A percentile compares a stretch with the other conserved stretches of the same genome.
Conservation (phyloP, 2,797 vertebrate genomes). For the Enteromius anoplus region DNA sequence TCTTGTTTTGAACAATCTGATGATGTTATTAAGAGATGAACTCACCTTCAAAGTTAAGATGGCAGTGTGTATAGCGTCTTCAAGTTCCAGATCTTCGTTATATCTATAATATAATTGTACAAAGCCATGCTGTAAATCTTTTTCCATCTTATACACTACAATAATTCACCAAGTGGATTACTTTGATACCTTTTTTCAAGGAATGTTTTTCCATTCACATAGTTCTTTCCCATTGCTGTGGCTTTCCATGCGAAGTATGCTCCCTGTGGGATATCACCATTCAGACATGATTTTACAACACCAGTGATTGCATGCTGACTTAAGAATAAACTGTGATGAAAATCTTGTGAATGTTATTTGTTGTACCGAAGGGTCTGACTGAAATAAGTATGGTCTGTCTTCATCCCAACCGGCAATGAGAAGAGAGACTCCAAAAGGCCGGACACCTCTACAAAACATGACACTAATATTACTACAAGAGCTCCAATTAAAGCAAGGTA, state of each 20-base stretch:
- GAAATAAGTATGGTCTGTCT: constrained; percentile 94
- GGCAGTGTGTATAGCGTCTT: constrained; percentile 98
- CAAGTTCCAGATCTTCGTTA: constrained; percentile 96
- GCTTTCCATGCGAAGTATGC: constrained; percentile 99
- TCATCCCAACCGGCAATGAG: constrained; percentile 99
- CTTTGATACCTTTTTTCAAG: constrained; percentile 92
- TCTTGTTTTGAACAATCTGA: not conserved
- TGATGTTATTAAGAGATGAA: not conserved
- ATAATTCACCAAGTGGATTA: not conserved
- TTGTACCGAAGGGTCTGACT: constrained; percentile 94
- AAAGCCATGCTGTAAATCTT: not conserved
- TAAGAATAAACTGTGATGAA: not conserved
- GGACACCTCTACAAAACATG: constrained; percentile 84
- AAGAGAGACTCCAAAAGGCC: constrained; percentile 96
- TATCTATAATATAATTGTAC: constrained; percentile 77
- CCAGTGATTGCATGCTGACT: not conserved
- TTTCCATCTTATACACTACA: not conserved
- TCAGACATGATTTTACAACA: not conserved
- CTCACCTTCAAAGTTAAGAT: constrained; percentile 96
- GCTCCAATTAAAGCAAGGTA: not conserved
- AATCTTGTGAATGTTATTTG: not conserved
- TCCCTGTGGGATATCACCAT: constrained; percentile 78
- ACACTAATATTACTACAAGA: not conserved
- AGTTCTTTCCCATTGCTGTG: constrained; percentile 99
- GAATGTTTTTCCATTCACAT: constrained; percentile 98